phyloP scores from a whole-genome alignment of 2,888 invertebrate species.

The Stenodema calcarata region DNA sequence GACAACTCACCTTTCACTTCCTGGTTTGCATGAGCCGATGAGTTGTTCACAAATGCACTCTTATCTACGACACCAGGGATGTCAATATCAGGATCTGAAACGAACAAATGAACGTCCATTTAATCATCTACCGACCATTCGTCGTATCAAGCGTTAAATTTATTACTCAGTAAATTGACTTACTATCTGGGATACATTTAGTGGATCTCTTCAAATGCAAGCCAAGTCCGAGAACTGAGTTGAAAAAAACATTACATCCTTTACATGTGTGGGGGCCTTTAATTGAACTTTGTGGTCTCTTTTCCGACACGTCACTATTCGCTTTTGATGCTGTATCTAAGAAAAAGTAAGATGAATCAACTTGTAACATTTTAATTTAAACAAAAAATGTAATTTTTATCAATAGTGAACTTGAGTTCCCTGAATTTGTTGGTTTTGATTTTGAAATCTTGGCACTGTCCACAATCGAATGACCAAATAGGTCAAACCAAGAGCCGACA shows the following conservation, averaged over 20 bases:
- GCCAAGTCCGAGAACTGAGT: slow-evolving; percentile 17
- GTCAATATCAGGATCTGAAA: slow-evolving; percentile 8
- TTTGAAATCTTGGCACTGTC: too few relatives aligned
- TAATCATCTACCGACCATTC: too few relatives aligned
- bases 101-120: too few relatives aligned
- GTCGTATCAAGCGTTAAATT: too few relatives aligned
- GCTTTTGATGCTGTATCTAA: background rate
- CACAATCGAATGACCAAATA: too few relatives aligned
- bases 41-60: background rate
- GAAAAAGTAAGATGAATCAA: background rate
- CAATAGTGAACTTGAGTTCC: too few relatives aligned
- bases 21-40: background rate
- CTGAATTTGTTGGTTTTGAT: too few relatives aligned
- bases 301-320: background rate
- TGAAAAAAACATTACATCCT: slow-evolving; percentile 19
- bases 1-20: background rate
- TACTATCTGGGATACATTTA: slow-evolving; percentile 11
- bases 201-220: slow-evolving; percentile 26
- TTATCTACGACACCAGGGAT: slow-evolving; percentile 9
- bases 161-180: background rate
- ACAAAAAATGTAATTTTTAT: too few relatives aligned
- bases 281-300: background rate
- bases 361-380: too few relatives aligned
- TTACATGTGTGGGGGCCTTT: slow-evolving; percentile 4
- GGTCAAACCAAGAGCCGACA: too few relatives aligned